A percentile compares a stretch with the other conserved stretches of the same genome.
These are phyloP conservation scores for Euzophera pinguis DNA, from an alignment of 2,888 invertebrate genomes.

Conservation along the genomic window DNA sequence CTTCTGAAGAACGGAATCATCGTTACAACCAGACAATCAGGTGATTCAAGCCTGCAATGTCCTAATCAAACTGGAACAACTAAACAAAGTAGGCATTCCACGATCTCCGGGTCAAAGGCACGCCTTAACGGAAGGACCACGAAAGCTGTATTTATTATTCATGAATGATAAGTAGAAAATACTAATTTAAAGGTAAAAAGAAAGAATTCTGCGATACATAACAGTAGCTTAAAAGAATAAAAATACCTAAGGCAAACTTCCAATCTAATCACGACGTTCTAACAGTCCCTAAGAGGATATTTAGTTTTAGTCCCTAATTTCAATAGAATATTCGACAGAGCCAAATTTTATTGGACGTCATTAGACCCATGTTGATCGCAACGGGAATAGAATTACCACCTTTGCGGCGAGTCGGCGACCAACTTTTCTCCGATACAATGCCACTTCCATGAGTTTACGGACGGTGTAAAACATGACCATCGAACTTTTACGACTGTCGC, in stretches of 20 bases:
- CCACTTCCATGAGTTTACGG: constrained; percentile 55
- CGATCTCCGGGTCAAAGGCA: too few species aligned
- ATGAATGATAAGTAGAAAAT: too few species aligned
- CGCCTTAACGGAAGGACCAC: too few species aligned
- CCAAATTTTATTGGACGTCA: constrained; percentile 39
- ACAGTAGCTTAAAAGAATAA: too few species aligned
- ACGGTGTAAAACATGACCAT: constrained; percentile 64
- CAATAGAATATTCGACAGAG: constrained; percentile 30
- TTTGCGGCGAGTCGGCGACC: constrained; percentile 40
- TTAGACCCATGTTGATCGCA: constrained; percentile 37
- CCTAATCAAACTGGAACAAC: too few species aligned
- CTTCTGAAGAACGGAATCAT: too few species aligned
- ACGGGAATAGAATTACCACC: constrained; percentile 43
- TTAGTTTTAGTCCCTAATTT: constrained; percentile 30
- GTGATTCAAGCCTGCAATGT: too few species aligned
- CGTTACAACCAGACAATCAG: too few species aligned
- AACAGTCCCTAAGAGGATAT: neutral
- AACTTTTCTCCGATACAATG: constrained; percentile 53
- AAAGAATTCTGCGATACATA: too few species aligned
- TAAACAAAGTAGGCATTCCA: too few species aligned
- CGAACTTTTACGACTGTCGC: constrained; percentile 65
- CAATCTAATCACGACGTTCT: neutral
- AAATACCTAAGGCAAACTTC: neutral
- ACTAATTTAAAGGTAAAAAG: too few species aligned
- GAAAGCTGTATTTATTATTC: too few species aligned